A percentile compares a stretch with the other conserved stretches of the same genome.
These are phyloP conservation scores for Siderastrea siderea DNA, from an alignment of 92 coral and sea anemone genomes.

Conservation along the genomic window DNA sequence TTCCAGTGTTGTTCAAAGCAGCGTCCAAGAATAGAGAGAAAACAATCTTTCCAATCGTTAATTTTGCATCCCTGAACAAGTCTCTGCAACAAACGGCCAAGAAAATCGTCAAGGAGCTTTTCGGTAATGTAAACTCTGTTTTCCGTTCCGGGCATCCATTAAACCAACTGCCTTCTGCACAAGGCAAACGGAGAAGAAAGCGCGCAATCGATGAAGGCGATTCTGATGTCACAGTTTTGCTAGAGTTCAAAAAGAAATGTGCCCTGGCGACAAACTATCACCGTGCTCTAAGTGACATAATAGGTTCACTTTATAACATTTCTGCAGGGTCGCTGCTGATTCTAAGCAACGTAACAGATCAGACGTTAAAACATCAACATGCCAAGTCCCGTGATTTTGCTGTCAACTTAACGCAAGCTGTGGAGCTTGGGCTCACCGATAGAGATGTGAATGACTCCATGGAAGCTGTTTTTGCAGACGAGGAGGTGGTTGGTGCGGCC, in stretches of 20 bases:
- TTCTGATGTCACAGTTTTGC: slow-evolving; percentile 25
- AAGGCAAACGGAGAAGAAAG: slow-evolving; percentile 36
- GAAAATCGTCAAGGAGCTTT: slow-evolving; percentile 47
- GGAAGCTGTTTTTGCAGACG: slow-evolving; percentile 21
- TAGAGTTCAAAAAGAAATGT: slow-evolving; percentile 70
- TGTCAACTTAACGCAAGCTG: slow-evolving; percentile 41
- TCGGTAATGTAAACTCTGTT: slow-evolving; percentile 57
- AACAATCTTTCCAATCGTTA: slow-evolving; percentile 19
- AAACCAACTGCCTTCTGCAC: slow-evolving; percentile 1
- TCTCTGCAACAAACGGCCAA: slow-evolving; percentile 69
- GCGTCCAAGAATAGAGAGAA: slow-evolving; percentile 27
- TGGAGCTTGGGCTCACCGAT: slow-evolving; percentile 45
- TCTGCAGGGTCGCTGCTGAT: slow-evolving; percentile 43
- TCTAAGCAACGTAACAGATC: slow-evolving; percentile 3
- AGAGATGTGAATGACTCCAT: slow-evolving; percentile 43
- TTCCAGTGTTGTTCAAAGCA: slow-evolving; percentile 28
- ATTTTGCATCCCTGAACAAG: slow-evolving; percentile 35
- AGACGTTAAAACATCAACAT: slow-evolving; percentile 12
- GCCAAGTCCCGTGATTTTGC: slow-evolving; percentile 15
- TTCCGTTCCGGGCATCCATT: slow-evolving; percentile 52
- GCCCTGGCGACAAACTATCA: slow-evolving; percentile 73
- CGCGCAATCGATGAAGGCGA: slow-evolving; percentile 46
- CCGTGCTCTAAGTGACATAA: slow-evolving; percentile 62
- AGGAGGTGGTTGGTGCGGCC: slow-evolving; percentile 43
- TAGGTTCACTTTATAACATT: slow-evolving; percentile 55